Conservation (phyloP, 2,797 vertebrate species). For the Erethizon dorsatum region DNA sequence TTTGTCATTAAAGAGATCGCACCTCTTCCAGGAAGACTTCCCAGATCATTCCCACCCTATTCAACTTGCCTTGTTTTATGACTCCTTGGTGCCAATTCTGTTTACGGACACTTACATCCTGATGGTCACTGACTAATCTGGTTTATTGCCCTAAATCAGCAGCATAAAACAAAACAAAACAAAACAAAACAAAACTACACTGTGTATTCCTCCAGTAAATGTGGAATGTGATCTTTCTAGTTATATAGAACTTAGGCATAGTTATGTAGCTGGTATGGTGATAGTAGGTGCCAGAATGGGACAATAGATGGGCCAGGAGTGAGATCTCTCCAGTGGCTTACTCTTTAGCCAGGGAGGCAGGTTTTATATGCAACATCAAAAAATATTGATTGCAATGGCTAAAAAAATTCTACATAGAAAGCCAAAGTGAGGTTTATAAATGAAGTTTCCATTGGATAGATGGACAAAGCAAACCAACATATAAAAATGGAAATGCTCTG, state of each 20-base stretch:
- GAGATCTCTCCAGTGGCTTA: neutral
- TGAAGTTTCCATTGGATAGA: neutral
- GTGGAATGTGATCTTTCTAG: neutral
- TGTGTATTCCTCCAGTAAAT: neutral
- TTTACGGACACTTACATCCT: neutral
- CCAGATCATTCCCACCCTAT: neutral
- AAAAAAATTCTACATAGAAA: neutral
- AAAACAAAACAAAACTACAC: neutral
- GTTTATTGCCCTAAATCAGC: neutral
- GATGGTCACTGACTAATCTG: neutral
- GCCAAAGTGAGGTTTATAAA: neutral
- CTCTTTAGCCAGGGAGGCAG: neutral
- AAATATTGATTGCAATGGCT: neutral
- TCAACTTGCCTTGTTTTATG: neutral
- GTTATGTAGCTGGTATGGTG: neutral
- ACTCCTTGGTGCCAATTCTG: neutral
- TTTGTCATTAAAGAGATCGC: neutral
- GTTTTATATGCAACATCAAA: neutral
- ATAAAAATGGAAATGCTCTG: neutral
- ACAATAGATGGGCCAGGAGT: neutral
- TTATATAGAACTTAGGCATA: neutral
- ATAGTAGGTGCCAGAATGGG: neutral
- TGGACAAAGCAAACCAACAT: neutral
- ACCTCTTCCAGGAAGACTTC: slow-evolving; percentile 16
- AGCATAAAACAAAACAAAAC: neutral